Evolutionary conservation across 2,888 invertebrate species (phyloP).

Genomic region (Pocota personata): DNA sequence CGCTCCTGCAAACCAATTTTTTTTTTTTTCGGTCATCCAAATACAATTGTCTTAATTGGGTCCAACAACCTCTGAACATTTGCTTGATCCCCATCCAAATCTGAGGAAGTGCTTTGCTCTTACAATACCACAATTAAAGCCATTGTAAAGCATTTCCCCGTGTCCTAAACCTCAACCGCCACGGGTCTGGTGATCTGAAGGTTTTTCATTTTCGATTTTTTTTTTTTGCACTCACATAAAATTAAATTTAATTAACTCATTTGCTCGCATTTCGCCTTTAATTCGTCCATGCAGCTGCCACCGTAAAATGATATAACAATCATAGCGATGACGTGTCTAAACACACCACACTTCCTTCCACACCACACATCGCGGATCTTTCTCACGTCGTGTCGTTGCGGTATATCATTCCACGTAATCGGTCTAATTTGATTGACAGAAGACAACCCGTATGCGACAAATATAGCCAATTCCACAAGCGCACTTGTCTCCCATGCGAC

Average conservation of each 20-base stretch:
- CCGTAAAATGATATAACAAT: neutral
- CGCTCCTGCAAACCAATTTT: neutral
- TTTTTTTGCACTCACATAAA: neutral
- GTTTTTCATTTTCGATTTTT: no score
- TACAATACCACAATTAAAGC: neutral
- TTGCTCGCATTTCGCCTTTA: neutral
- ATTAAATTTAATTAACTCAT: constrained; percentile 15
- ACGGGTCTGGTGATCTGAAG: neutral
- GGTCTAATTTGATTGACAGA: constrained; percentile 70
- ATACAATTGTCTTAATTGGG: neutral
- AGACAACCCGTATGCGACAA: constrained; percentile 65
- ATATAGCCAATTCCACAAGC: constrained; percentile 64
- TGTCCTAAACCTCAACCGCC: neutral
- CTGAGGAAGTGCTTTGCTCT: neutral
- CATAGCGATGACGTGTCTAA: neutral
- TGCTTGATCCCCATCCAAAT: neutral
- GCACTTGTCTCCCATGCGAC: neutral
- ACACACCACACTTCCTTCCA: neutral
- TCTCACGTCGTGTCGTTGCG: constrained; percentile 57
- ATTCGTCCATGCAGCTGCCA: neutral
- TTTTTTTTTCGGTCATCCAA: neutral
- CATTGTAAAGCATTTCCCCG: neutral
- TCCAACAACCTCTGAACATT: neutral
- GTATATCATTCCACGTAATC: constrained; percentile 67
- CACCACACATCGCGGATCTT: constrained; percentile 34